Conservation (phyloP, 1,140 invertebrate species). For the Temnothorax longispinosus region DNA sequence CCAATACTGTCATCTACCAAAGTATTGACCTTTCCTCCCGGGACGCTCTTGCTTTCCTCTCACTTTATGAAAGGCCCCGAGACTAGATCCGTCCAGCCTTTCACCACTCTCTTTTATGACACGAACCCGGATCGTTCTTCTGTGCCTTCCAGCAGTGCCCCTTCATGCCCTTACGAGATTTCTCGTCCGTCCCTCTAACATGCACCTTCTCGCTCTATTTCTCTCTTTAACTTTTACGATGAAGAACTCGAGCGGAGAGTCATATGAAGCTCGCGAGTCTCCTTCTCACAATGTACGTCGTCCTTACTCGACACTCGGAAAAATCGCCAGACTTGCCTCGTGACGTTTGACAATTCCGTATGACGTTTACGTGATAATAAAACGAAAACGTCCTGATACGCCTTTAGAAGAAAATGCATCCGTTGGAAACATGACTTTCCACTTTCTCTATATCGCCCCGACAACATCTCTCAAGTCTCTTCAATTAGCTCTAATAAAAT, state of each 20-base stretch:
- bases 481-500: conserved; percentile 39
- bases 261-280: conserved; percentile 30
- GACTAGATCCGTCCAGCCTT: conserved; percentile 40
- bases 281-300: not conserved
- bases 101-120: conserved; percentile 44
- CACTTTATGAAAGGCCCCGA: not conserved
- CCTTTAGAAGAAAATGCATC: not conserved
- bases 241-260: conserved; percentile 6
- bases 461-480: not conserved
- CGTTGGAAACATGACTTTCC: not conserved
- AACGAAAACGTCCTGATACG: not conserved
- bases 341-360: conserved; percentile 47
- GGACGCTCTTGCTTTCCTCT: conserved; percentile 27
- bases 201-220: conserved; percentile 47
- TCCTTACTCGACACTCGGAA: conserved; percentile 5
- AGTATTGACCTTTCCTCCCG: conserved; percentile 25
- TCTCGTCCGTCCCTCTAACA: conserved; percentile 11
- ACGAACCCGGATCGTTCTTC: conserved; percentile 8
- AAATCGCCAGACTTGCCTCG: not conserved
- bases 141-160: conserved; percentile 21
- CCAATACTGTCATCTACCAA: conserved; percentile 10
- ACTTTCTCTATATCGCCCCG: conserved; percentile 1
- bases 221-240: conserved; percentile 61
- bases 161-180: conserved; percentile 48
- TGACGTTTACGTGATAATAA: conserved; percentile 32